Evolutionary conservation across 1,140 invertebrate genomes (phyloP).

Genomic region (Semibalanus balanoides): DNA sequence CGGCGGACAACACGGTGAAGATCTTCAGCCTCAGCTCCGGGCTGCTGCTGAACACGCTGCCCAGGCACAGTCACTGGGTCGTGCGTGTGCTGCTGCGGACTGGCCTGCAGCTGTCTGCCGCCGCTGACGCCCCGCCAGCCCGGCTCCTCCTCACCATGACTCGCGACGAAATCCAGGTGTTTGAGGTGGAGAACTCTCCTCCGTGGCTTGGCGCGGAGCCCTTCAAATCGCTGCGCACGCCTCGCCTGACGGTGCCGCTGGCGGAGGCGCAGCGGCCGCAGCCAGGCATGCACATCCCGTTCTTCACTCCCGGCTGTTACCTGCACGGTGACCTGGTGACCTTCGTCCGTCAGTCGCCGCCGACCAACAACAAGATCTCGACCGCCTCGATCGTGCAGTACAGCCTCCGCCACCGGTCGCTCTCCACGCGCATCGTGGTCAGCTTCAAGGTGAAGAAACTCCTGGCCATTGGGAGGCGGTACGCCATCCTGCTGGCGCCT

Average conservation of each 20-base stretch:
- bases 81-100: constrained; percentile 19
- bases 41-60: constrained; percentile 28
- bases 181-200: background rate
- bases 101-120: background rate
- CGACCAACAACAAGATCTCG: background rate
- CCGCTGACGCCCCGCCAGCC: too few species aligned
- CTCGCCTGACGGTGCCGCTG: background rate
- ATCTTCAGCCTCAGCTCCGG: constrained; percentile 32
- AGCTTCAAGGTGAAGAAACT: constrained; percentile 23
- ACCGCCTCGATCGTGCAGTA: background rate
- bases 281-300: background rate
- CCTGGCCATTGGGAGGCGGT: constrained; percentile 23
- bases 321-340: background rate
- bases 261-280: background rate
- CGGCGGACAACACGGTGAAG: constrained; percentile 32
- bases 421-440: constrained; percentile 6
- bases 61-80: constrained; percentile 27
- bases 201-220: background rate
- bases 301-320: constrained; percentile 7
- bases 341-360: background rate
- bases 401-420: background rate
- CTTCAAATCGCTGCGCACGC: background rate
- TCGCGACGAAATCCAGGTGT: background rate
- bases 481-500: constrained; percentile 19
- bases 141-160: background rate